Evolutionary conservation across 2,888 invertebrate species (phyloP), one percentile per base, ranked within the genome.

Genomic region (Trisateles emortualis): DNA sequence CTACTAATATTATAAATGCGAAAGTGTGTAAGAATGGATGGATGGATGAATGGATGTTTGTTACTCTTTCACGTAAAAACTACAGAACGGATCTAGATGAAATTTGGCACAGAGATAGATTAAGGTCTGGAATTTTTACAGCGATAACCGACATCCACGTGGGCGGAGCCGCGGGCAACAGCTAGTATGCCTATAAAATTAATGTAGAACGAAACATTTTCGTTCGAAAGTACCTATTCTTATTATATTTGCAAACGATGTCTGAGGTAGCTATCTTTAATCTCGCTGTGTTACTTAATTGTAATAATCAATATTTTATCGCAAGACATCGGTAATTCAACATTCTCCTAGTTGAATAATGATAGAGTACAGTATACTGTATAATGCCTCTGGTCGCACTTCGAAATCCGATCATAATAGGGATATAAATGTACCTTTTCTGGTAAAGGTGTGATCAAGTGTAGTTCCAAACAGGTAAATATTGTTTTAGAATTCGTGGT

Each of bases 311-410:
- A 35, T 29, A 33, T 46, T 56, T 51, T 67, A 68, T 56, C 56
- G 59, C 46, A 59, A 63, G 62, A 54, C 47, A 70, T 70, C 59
- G 47, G 40, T 52, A 59, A 57, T 68, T 48, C 59, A 56, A 55
- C 67, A 70, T 73, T 74, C 59, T 51, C 55, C 50, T 64, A 73
- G 83, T 80, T 81, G 75, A 83, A 82, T 84, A 84, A 82, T 83
- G 72, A 80, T 72, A 79, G 76, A 68, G 62, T 59, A 58, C 49
- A 61, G 45, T 62, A 53, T 59, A 58, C 49, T 60, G 45, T 62
- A 53, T 51, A 26, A 8, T 8, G 46, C 51, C 58, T 53, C 67
- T 57, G 65, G 60, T 62, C 59, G 47, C 61, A 64, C 19, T 45
- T 59, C 57, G 57, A 65, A 66, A 65, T 64, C 50, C 54, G 46